phyloP scores from a whole-genome alignment of 1,140 invertebrate species.

The Lordiphosa mommai region DNA sequence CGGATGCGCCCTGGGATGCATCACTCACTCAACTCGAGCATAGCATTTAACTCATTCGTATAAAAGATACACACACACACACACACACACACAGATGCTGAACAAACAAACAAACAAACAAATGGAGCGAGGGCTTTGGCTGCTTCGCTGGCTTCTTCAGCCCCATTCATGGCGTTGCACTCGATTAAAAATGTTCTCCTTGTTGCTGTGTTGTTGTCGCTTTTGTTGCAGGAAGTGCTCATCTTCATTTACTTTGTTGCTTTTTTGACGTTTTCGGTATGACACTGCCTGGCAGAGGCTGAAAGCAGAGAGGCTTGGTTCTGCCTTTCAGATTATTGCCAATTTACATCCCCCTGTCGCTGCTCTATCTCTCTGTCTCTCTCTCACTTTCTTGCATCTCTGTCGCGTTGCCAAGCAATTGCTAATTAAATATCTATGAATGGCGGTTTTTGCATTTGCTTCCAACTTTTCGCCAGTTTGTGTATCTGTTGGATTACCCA shows the following conservation, averaged over 20 bases:
- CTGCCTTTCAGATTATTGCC: conserved; percentile 50
- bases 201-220: conserved; percentile 52
- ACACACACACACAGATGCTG: conserved; percentile 8
- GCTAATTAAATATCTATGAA: conserved; percentile 79
- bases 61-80: conserved; percentile 59
- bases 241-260: conserved; percentile 65
- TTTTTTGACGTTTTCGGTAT: conserved; percentile 46
- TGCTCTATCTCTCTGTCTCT: conserved; percentile 9
- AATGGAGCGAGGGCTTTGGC: conserved; percentile 24
- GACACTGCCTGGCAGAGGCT: conserved; percentile 32
- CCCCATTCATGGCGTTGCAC: conserved; percentile 3
- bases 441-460: conserved; percentile 57
- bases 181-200: conserved; percentile 4
- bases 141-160: not conserved
- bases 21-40: conserved; percentile 76
- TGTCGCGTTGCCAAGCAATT: conserved; percentile 22
- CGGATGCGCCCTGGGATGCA: conserved; percentile 76
- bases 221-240: conserved; percentile 75
- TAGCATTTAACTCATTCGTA: conserved; percentile 77
- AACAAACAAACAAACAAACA: conserved; percentile 59
- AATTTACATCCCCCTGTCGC: conserved; percentile 41
- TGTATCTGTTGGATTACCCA: conserved; percentile 13
- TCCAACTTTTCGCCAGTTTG: conserved; percentile 11
- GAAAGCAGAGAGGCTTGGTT: conserved; percentile 6
- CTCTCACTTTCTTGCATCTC: not conserved